Conservation (phyloP, 1,140 invertebrate species). For the Glomeris maerens region DNA sequence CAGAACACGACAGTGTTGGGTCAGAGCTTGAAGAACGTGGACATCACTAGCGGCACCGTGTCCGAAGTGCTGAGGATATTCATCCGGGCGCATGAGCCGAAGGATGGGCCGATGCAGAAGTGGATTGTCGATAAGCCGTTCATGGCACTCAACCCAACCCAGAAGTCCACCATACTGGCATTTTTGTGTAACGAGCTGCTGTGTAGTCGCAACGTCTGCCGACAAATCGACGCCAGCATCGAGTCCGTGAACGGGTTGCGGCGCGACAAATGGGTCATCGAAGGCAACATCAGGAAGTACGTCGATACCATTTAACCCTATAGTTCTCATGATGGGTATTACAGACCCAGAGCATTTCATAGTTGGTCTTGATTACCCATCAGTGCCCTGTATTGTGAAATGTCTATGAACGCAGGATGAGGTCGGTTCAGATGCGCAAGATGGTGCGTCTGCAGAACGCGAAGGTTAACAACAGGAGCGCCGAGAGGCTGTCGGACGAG, state of each 20-base stretch:
- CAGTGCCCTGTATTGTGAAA: background rate
- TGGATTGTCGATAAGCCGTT: constrained; percentile 53
- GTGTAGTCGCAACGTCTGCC: constrained; percentile 72
- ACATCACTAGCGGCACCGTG: constrained; percentile 80
- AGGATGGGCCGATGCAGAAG: constrained; percentile 9
- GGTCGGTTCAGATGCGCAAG: constrained; percentile 19
- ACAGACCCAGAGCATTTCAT: too few relatives aligned
- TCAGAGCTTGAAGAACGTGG: constrained; percentile 77
- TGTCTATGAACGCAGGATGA: background rate
- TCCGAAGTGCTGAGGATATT: constrained; percentile 83
- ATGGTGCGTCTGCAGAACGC: constrained; percentile 19
- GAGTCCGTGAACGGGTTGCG: constrained; percentile 35
- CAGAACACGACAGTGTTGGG: constrained; percentile 42
- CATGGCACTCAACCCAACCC: constrained; percentile 64
- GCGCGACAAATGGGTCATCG: constrained; percentile 42
- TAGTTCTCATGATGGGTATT: too few relatives aligned
- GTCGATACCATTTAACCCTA: constrained; percentile 21
- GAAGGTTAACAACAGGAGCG: constrained; percentile 14
- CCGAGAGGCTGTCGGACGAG: too few relatives aligned
- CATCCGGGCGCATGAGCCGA: constrained; percentile 48
- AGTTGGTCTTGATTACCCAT: too few relatives aligned
- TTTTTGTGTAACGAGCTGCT: constrained; percentile 87
- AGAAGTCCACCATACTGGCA: constrained; percentile 72
- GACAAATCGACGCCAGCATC: constrained; percentile 38
- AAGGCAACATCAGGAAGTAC: constrained; percentile 77